A percentile compares a stretch with the other conserved stretches of the same genome.
phyloP scores from a whole-genome alignment of 2,888 invertebrate genomes.

The Temnothorax ravouxi region DNA sequence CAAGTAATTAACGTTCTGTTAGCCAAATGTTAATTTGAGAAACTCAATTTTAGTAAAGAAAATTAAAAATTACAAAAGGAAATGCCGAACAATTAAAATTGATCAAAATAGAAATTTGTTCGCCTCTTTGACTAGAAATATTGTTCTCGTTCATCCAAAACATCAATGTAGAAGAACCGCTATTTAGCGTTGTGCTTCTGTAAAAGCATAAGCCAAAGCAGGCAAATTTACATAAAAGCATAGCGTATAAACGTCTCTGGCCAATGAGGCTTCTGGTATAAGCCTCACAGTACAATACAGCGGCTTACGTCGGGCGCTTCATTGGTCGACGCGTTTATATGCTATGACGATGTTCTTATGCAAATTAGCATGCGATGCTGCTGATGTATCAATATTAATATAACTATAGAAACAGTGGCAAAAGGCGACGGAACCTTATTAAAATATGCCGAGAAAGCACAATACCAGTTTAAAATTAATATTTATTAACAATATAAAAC shows the following conservation, averaged over 20 bases:
- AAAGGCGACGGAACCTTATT: constrained; percentile 12
- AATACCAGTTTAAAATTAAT: constrained; percentile 26
- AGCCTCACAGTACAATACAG: constrained; percentile 49
- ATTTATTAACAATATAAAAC: constrained; percentile 4
- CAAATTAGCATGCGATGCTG: constrained; percentile 44
- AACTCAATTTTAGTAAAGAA: background rate
- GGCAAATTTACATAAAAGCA: constrained; percentile 53
- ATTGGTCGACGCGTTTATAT: constrained; percentile 50
- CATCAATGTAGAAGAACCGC: background rate
- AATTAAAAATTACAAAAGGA: background rate
- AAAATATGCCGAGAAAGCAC: constrained; percentile 18
- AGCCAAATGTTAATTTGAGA: background rate
- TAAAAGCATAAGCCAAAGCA: constrained; percentile 41
- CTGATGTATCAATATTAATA: constrained; percentile 55
- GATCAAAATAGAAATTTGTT: background rate
- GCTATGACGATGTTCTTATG: constrained; percentile 51
- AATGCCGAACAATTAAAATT: constrained; percentile 3
- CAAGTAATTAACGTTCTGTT: background rate
- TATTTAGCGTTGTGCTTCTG: constrained; percentile 35
- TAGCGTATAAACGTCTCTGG: constrained; percentile 44
- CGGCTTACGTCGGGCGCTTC: constrained; percentile 46
- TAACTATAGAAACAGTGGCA: constrained; percentile 42
- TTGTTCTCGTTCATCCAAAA: background rate
- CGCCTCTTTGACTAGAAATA: background rate
- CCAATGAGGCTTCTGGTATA: constrained; percentile 49